Evolutionary conservation across 2,113 vertebrate genomes (phyloP).

Genomic region (Dipodomys ordii): DNA sequence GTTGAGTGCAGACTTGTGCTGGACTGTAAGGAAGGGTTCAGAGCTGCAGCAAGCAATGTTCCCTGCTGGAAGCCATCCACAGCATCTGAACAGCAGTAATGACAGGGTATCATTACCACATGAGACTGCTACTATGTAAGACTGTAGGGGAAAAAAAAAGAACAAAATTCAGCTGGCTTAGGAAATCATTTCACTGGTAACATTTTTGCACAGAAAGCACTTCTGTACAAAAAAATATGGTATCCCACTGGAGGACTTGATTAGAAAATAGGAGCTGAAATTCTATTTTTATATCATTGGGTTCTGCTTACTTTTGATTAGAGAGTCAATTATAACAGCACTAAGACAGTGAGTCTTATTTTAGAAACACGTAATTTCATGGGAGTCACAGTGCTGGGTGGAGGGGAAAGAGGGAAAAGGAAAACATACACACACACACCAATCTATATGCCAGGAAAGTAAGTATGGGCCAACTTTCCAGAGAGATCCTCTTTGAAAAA

Average conservation of each 20-base stretch:
- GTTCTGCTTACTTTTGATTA: conserved; percentile 56
- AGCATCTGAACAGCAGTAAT: neutral
- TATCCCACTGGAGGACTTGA: neutral
- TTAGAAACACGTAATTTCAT: conserved; percentile 83
- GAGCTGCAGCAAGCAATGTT: neutral
- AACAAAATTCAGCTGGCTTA: neutral
- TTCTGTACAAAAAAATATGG: conserved; percentile 45
- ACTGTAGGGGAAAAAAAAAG: neutral
- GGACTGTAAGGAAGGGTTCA: neutral
- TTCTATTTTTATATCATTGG: conserved; percentile 52
- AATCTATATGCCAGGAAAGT: conserved; percentile 72
- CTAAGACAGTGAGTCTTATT: conserved; percentile 73
- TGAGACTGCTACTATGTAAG: neutral
- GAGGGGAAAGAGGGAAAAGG: conserved; percentile 41
- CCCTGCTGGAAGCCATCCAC: neutral
- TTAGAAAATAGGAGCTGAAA: neutral
- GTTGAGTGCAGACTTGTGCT: neutral
- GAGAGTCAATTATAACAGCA: conserved; percentile 61
- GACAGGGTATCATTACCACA: neutral
- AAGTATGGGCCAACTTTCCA: conserved; percentile 76
- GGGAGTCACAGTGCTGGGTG: conserved; percentile 76
- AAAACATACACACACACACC: conserved; percentile 38
- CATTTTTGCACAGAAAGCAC: conserved; percentile 65
- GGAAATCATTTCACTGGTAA: neutral
- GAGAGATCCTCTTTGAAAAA: conserved; percentile 76